Percentiles rank a stretch among this genome's conserved stretches.
Evolutionary conservation across 2,888 invertebrate species (phyloP).

Genomic region (Platycnemis pennipes): DNA sequence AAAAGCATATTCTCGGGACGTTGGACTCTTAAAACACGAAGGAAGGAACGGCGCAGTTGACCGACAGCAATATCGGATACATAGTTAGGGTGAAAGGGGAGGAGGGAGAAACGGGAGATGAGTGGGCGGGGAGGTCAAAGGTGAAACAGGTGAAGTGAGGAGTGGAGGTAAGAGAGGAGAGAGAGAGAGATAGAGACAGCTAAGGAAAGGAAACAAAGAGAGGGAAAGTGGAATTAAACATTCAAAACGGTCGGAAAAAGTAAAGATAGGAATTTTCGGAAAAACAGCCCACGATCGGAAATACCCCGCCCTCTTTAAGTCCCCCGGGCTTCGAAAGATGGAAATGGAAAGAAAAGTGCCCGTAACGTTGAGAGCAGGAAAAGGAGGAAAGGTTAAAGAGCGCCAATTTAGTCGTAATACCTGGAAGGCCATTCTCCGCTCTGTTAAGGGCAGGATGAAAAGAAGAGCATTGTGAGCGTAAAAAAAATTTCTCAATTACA

Average conservation of each 20-base stretch:
- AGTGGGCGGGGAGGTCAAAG: not conserved
- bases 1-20: not conserved
- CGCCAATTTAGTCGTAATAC: not conserved
- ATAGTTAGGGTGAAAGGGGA: not conserved
- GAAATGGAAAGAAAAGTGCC: not conserved
- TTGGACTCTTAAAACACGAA: not conserved
- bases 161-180: not conserved
- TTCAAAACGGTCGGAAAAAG: not conserved
- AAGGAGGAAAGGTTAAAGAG: not conserved
- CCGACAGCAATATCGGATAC: not conserved
- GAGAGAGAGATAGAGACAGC: not conserved
- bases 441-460: too few relatives aligned
- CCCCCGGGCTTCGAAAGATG: not conserved
- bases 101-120: not conserved
- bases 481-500: too few relatives aligned
- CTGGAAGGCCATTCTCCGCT: not conserved
- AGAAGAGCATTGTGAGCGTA: too few relatives aligned
- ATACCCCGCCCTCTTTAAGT: not conserved
- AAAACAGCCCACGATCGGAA: not conserved
- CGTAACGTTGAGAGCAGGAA: not conserved
- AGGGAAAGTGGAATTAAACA: slow-evolving; percentile 18
- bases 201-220: not conserved
- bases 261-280: not conserved
- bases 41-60: not conserved
- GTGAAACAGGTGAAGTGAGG: not conserved